Evolutionary conservation across 2,113 vertebrate species (phyloP).

Genomic region (Nothocercus julius): DNA sequence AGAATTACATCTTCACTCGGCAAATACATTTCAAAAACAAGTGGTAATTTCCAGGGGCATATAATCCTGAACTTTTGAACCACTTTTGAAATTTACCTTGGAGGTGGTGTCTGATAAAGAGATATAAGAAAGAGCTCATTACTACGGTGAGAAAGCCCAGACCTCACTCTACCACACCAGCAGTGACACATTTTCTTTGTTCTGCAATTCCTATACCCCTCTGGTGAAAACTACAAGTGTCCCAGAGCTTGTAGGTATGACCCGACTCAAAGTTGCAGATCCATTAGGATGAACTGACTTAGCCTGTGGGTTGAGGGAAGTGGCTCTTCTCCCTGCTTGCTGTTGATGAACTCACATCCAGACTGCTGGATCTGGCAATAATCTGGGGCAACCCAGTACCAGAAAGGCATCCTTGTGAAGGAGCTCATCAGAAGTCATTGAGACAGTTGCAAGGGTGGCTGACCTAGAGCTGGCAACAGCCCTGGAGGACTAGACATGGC

Average conservation of each 20-base stretch:
- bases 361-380: background rate
- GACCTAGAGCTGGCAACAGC: background rate
- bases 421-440: rapidly evolving
- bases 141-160: background rate
- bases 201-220: background rate
- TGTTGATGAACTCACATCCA: background rate
- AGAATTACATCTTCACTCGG: rapidly evolving
- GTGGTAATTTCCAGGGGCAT: rapidly evolving
- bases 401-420: too few relatives aligned
- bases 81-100: background rate
- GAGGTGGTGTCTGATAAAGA: background rate
- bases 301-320: background rate
- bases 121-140: background rate
- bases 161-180: rapidly evolving
- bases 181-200: rapidly evolving
- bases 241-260: too few relatives aligned
- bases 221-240: background rate
- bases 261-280: background rate
- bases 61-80: rapidly evolving
- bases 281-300: background rate
- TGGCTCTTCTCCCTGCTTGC: background rate
- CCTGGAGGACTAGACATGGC: background rate
- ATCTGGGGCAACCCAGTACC: background rate
- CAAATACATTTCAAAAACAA: rapidly evolving
- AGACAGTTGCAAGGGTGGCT: background rate